Conservation (phyloP, 2,797 vertebrate genomes). For the Gouania willdenowi region DNA sequence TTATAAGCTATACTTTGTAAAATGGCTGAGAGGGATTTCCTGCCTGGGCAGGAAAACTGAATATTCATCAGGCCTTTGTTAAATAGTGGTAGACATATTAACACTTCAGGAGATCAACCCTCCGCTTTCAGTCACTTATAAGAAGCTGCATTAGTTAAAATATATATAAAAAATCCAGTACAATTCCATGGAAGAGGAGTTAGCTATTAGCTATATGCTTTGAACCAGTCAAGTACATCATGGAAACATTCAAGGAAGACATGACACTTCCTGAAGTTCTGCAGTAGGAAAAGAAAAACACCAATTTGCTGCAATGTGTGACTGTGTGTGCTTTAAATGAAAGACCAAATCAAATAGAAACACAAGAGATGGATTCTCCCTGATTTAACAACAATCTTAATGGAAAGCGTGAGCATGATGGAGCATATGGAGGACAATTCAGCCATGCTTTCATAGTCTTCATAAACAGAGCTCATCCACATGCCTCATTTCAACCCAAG, state of each 20-base stretch:
- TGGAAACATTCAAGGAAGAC: conserved; percentile 20
- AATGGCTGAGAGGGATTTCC: conserved; percentile 69
- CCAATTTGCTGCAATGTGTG: conserved; percentile 53
- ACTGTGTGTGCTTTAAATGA: conserved; percentile 40
- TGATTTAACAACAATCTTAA: conserved; percentile 50
- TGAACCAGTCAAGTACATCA: conserved; percentile 15
- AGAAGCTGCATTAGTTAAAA: conserved; percentile 32
- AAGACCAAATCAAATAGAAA: conserved; percentile 51
- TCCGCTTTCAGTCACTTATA: conserved; percentile 39
- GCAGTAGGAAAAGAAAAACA: conserved; percentile 11
- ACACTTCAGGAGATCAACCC: conserved; percentile 49
- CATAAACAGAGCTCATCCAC: conserved; percentile 56
- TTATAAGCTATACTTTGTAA: conserved; percentile 67
- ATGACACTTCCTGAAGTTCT: conserved; percentile 15
- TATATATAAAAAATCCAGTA: no score
- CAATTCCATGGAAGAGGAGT: no score
- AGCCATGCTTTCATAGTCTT: conserved; percentile 58
- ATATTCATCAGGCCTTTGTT: conserved; percentile 78
- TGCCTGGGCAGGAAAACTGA: conserved; percentile 50
- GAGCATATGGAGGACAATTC: conserved; percentile 71
- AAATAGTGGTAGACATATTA: conserved; percentile 62
- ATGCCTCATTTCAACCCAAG: conserved; percentile 64
- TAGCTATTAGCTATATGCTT: background rate
- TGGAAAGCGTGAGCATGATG: conserved; percentile 41
- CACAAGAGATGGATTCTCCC: conserved; percentile 44